Conservation (phyloP, 35 echinoderm and acorn worm species). For the Apostichopus parvimensis region DNA sequence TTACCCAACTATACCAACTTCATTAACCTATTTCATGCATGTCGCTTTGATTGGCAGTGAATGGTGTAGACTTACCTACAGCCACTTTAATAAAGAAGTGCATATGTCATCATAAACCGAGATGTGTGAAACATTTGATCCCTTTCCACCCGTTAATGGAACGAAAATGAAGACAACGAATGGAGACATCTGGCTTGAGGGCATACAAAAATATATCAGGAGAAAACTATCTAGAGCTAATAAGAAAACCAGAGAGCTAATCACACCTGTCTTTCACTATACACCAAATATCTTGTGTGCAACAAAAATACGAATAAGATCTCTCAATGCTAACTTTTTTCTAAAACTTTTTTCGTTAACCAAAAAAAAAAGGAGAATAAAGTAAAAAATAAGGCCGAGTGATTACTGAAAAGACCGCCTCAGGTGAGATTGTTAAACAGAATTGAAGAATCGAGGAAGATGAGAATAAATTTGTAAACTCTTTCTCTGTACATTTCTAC, state of each 20-base stretch:
- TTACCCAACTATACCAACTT: background rate
- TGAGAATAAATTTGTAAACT: too few species aligned
- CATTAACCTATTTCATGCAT: background rate
- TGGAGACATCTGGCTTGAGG: background rate
- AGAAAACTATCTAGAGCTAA: background rate
- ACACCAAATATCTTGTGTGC: background rate
- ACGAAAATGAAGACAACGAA: background rate
- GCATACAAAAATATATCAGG: background rate
- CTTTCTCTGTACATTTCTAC: too few species aligned
- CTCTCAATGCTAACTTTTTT: too few species aligned
- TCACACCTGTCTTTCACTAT: background rate
- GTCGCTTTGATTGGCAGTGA: background rate
- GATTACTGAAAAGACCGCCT: too few species aligned
- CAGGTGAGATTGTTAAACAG: too few species aligned
- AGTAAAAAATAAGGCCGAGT: too few species aligned
- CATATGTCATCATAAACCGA: background rate
- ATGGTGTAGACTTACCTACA: background rate
- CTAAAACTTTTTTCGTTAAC: too few species aligned
- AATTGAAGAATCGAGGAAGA: too few species aligned
- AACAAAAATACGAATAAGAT: background rate
- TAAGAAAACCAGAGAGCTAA: background rate
- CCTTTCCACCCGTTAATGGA: background rate
- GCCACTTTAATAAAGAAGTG: background rate
- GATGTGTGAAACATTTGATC: background rate
- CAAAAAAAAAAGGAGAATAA: too few species aligned